Evolutionary conservation across 2,888 invertebrate species (phyloP).

Genomic region (Stenolophus ochropezus): DNA sequence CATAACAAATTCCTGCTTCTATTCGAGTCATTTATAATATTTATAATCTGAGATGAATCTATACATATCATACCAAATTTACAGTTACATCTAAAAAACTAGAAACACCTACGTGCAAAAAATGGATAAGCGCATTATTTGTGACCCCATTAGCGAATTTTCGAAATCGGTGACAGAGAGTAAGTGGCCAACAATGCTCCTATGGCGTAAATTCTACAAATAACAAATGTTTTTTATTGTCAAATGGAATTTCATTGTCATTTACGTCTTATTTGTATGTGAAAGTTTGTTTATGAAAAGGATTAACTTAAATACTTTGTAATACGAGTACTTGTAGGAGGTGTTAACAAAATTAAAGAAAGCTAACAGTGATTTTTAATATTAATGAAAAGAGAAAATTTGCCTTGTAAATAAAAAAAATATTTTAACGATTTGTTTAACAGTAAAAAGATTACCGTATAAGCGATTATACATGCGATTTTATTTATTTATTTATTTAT

Average conservation of each 20-base stretch:
- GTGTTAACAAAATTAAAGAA: slow-evolving; percentile 16
- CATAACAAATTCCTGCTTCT: not conserved
- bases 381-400: slow-evolving; percentile 4
- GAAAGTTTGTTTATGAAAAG: slow-evolving; percentile 27
- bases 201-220: slow-evolving; percentile 16
- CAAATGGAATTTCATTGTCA: not conserved
- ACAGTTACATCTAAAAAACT: slow-evolving; percentile 12
- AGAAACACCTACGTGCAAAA: slow-evolving; percentile 32
- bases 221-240: slow-evolving; percentile 29
- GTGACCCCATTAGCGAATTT: slow-evolving; percentile 17
- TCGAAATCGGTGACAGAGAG: slow-evolving; percentile 26
- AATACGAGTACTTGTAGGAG: not conserved
- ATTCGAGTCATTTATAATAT: slow-evolving; percentile 25
- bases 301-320: slow-evolving; percentile 19
- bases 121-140: slow-evolving; percentile 29
- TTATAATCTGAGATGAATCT: slow-evolving; percentile 17
- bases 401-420: not conserved
- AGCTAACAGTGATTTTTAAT: not conserved
- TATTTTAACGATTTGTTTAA: not conserved
- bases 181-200: not conserved
- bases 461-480: too few species aligned
- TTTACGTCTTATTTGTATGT: slow-evolving; percentile 24
- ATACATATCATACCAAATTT: slow-evolving; percentile 2
- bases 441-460: too few species aligned
- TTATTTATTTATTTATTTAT: too few species aligned